Evolutionary conservation across 2,888 invertebrate species (phyloP), one percentile per base, ranked within the genome.

Genomic region (Sinopyrophorus schimmeli): DNA sequence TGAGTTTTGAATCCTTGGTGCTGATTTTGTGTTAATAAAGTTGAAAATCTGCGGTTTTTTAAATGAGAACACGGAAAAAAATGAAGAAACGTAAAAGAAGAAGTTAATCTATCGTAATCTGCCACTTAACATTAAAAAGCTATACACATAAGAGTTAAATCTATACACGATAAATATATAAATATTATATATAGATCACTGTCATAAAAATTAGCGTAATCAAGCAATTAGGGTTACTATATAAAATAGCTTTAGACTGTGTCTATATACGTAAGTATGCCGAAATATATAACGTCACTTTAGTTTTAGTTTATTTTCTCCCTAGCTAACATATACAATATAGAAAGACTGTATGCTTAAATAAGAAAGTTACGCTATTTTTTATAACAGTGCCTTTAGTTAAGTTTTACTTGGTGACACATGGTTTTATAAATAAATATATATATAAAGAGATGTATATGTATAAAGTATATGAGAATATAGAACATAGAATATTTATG

Each of bases 401-500:
- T 70, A 68, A 69, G 68, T 69, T 69, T 70, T 68, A 68, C 64
- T 71, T 72, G 72, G 71, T 72, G 72, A 73, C 69, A 72, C 72
- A 70, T 72, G 72, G 72, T 73, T 73, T 73, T 72, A 72, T 72
- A 71, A 72, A 69, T 67, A 66, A 67, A 67, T 61, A 71, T 71
- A 62, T 71, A 62, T 70, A 71, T 67, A 68, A 69, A 72, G 71
- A 73, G 71, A 72, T 72, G 70, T 71, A 71, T 72, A 73, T 73
- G 71, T 73, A 72, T 71, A 74, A 72, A 73, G 67, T 71, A 71
- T 73, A 72, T 72, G 67, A 71, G 40, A 48, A 62, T n/a, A 70
- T 71, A 71, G 70, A 68, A 60, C 59, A 67, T 70, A 71, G 70
- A 70, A 59, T 69, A 71, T 70, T 71, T 70, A 69, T 71, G 64